Evolutionary conservation across 2,888 invertebrate genomes (phyloP).

Genomic region (Sepioteuthis lessoniana): DNA sequence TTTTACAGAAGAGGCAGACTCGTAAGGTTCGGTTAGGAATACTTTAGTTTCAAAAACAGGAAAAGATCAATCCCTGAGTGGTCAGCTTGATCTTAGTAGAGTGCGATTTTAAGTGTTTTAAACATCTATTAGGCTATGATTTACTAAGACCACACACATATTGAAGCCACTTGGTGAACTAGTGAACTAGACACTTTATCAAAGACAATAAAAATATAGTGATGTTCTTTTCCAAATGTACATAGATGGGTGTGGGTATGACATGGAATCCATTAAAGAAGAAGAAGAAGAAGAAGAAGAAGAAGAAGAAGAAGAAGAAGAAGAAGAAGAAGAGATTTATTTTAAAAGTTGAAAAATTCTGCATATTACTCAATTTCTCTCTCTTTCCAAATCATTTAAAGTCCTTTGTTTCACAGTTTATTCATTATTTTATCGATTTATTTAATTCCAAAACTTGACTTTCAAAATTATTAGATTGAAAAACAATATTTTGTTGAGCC

Average conservation of each 20-base stretch:
- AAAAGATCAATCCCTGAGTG: not conserved
- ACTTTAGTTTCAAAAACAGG: not conserved
- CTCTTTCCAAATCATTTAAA: too few species aligned
- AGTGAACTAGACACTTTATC: not conserved
- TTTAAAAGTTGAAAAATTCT: too few species aligned
- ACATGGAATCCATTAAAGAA: not conserved
- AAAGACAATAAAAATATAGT: not conserved
- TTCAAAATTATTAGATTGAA: too few species aligned
- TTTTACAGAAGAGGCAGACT: not conserved
- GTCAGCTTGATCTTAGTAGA: not conserved
- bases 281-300: not conserved
- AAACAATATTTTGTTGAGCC: too few species aligned
- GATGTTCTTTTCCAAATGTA: not conserved
- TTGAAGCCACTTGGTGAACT: not conserved
- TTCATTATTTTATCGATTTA: too few species aligned
- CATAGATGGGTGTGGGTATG: too few species aligned
- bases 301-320: not conserved
- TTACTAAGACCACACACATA: not conserved
- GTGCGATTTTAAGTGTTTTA: constrained; percentile 6
- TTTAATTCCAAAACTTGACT: too few species aligned
- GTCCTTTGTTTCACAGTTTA: too few species aligned
- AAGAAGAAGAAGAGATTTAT: not conserved
- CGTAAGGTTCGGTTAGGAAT: not conserved
- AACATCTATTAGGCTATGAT: not conserved
- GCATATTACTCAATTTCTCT: too few species aligned